Base-by-base conservation (phyloP, 2,113 vertebrate genomes). In the Lampris megalopsis region DNA sequence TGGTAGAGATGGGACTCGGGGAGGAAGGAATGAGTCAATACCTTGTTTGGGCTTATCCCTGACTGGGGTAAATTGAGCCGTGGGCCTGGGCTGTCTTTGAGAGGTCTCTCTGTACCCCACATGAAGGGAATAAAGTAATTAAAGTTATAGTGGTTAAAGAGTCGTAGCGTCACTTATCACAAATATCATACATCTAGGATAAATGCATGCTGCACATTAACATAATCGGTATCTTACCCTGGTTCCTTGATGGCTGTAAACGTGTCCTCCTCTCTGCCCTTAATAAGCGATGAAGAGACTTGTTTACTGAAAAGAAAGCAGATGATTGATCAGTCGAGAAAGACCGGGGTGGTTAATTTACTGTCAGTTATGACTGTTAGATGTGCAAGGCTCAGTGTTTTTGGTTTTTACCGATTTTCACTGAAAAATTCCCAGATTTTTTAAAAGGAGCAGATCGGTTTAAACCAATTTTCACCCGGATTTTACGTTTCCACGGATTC, bases 271-370 rank as follows among this genome's bases (percentile, higher is more conserved):
- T 80, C 79, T 87, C 49, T 74, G 57, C 49, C 77, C 45, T 61
- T 80, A 24, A 83, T 10, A 61, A 72, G 71, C 62, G 81, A 63
- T 40, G 83, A 63, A 5, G 60, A 56, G 9, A 56, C 77, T 38
- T 52, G 75, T 74, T 88, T 90, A 66, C 94, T 94, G 71, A 84
- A 82, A 71, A 52, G 1, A 68, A 11, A 79, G 9, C 24, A 74
- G 40, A 8, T 48, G 4, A 59, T 59, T 4, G 59, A 41, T 77
- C 35, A 63, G 10, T 47, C 10, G 7, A 70, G 11, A 52, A 63
- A 70, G n/a, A 45, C 13, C 4, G 10, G 13, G 13, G 2, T 24
- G 13, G n/a, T 24, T 8, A 37, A 43, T 24, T 0, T 10, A 4
- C 10, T 54, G 38, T 57, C 38, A 47, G 0, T 13, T 40, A 40